Evolutionary conservation across 1,140 invertebrate genomes (phyloP), one percentile per base, ranked within the genome.

Genomic region (Fopius arisanus): DNA sequence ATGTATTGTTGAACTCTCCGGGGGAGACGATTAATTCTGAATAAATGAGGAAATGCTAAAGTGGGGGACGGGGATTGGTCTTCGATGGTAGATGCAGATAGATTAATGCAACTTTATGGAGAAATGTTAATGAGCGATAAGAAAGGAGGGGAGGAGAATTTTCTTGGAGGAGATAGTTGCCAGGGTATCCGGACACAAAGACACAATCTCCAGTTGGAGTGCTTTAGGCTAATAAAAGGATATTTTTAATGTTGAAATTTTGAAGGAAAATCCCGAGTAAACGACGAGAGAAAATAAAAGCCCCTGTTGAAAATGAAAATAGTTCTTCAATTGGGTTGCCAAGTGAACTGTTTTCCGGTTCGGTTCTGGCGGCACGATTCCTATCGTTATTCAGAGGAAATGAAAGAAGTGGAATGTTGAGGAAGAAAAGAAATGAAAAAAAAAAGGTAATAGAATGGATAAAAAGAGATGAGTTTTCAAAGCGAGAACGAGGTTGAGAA

Each of bases 321-420:
- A 51, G 66, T 77, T 70, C 71, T 75, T 79, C 76, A 78, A 81
- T 80, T 81, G 79, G 72, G 79, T 76, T 26, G 23, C 48, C 70
- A 72, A 77, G 72, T 76, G 59, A 74, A 72, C 67, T 41, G 70
- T 59, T 73, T 77, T 69, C 75, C 66, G 73, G n/a, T 59, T 67
- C 26, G 28, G 31, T 43, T 48, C 62, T 29, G 29, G 28, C 54
- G 16, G 54, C 6, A 26, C 23, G 54, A 59, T 59, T 28, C 6
- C 54, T 59, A 59, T 59, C 54, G 54, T 23, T 59, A 59, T 59
- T 59, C 54, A 41, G 16, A 67, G 40, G 65, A 41, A 41, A 67
- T 37, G 65, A 41, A 40, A 41, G 65, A 59, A 59, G n/a, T 65
- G 62, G 28, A 65, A 65, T 33, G 62, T 33, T 65, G 63, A 33